phyloP scores from a whole-genome alignment of 1,140 invertebrate genomes.

The Penaeus indicus region DNA sequence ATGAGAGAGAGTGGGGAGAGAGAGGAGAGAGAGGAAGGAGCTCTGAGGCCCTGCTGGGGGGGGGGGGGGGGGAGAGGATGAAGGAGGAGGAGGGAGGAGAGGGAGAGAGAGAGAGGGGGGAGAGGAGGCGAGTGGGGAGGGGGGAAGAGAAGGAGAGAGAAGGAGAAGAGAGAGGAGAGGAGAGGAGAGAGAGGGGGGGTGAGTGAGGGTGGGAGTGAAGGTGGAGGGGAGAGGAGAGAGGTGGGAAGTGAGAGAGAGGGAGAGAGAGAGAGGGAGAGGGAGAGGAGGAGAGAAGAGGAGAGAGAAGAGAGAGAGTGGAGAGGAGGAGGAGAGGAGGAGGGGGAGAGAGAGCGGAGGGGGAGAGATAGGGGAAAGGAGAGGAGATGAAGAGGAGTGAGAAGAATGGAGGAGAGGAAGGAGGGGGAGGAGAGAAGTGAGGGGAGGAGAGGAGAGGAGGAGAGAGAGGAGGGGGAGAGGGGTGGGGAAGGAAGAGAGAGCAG shows the following conservation, averaged over 20 bases:
- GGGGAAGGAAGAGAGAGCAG: too few relatives aligned
- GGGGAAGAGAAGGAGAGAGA: not conserved
- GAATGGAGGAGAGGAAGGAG: too few relatives aligned
- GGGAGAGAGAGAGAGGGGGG: not conserved
- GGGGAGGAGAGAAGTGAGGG: too few relatives aligned
- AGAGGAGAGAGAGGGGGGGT: not conserved
- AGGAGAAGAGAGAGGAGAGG: not conserved
- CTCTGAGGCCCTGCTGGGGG: too few relatives aligned
- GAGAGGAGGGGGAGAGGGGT: too few relatives aligned
- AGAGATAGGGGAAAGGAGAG: not conserved
- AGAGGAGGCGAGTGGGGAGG: not conserved
- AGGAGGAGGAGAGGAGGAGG: not conserved
- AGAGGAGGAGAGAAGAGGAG: not conserved
- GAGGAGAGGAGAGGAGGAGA: too few relatives aligned
- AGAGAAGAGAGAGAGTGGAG: not conserved
- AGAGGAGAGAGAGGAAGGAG: too few relatives aligned
- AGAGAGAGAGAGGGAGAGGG: not conserved
- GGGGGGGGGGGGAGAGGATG: too few relatives aligned
- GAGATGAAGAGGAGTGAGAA: too few relatives aligned
- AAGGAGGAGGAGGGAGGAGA: not conserved
- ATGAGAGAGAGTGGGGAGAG: too few relatives aligned
- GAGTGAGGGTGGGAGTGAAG: not conserved
- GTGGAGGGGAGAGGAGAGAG: not conserved
- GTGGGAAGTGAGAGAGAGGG: not conserved
- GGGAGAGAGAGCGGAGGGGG: constrained; percentile 22